Evolutionary conservation across 53 echinoderm and acorn worm genomes (phyloP).

Genomic region (Crossaster papposus): DNA sequence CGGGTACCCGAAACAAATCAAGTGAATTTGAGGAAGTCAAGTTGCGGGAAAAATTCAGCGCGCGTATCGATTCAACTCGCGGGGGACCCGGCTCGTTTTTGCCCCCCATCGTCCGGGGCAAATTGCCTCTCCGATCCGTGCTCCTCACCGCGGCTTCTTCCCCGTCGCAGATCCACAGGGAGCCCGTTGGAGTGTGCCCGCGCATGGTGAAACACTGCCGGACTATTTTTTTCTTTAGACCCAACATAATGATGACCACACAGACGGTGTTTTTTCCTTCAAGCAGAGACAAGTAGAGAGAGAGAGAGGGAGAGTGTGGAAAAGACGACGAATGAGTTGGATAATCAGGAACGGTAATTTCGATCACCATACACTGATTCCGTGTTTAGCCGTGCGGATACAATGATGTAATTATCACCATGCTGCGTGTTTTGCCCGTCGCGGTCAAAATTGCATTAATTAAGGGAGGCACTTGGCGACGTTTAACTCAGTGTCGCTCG

Average conservation of each 20-base stretch:
- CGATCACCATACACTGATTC: conserved; percentile 8
- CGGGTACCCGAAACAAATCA: not conserved
- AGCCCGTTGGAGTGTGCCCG: not conserved
- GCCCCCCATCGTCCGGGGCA: conserved; percentile 29
- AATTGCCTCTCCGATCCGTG: conserved; percentile 44
- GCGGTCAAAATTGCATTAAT: conserved; percentile 9
- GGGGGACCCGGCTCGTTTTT: conserved; percentile 37
- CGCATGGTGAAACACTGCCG: not conserved
- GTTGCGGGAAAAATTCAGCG: not conserved
- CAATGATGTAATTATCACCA: conserved; percentile 15
- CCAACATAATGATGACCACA: not conserved
- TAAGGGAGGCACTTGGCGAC: not conserved
- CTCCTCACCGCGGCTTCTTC: not conserved
- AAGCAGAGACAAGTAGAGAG: too few species aligned
- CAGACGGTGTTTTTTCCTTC: not conserved
- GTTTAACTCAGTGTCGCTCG: not conserved
- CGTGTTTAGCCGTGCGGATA: conserved; percentile 10
- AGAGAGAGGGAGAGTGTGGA: too few species aligned
- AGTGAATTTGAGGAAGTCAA: not conserved
- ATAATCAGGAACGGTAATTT: not conserved
- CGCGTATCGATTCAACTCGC: conserved; percentile 25
- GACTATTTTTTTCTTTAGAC: not conserved
- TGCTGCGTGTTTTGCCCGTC: not conserved
- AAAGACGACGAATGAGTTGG: not conserved
- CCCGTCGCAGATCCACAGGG: conserved; percentile 16